Percentiles rank a stretch among this genome's conserved stretches.
phyloP scores from a whole-genome alignment of 1,140 invertebrate species.

The Arctopsyche grandis region DNA sequence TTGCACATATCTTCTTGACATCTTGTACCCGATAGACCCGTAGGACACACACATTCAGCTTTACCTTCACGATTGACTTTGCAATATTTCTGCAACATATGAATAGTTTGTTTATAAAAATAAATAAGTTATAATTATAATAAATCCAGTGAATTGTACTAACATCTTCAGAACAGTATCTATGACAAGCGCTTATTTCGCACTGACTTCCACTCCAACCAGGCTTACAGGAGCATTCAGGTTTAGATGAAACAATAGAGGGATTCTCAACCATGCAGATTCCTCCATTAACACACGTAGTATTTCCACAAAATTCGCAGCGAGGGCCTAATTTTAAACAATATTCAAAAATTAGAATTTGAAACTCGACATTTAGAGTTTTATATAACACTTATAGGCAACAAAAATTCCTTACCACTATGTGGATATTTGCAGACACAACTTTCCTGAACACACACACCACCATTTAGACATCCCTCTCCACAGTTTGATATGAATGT shows the following conservation, averaged over 20 bases:
- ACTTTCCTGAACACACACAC: constrained; percentile 63
- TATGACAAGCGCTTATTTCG: constrained; percentile 57
- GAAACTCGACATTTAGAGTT: not conserved
- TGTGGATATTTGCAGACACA: constrained; percentile 65
- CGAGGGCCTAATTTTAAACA: constrained; percentile 54
- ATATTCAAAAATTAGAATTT: not conserved
- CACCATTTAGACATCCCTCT: constrained; percentile 67
- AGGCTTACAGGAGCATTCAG: constrained; percentile 67
- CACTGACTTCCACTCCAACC: constrained; percentile 68
- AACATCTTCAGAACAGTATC: constrained; percentile 46
- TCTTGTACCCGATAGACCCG: constrained; percentile 67
- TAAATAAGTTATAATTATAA: not conserved
- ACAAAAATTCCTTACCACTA: constrained; percentile 57
- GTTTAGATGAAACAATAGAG: not conserved
- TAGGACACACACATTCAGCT: constrained; percentile 64
- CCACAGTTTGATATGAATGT: constrained; percentile 67
- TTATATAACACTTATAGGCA: not conserved
- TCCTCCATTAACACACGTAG: constrained; percentile 59
- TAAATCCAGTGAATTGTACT: no score
- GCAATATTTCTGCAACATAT: constrained; percentile 63
- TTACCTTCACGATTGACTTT: constrained; percentile 66
- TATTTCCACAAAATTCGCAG: constrained; percentile 60
- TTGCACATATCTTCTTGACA: constrained; percentile 70
- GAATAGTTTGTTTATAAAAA: constrained; percentile 2
- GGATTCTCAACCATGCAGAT: constrained; percentile 39